Percentiles rank a stretch among this genome's conserved stretches.
Conservation (phyloP, 2,113 vertebrate species). For the Thinocorus orbignyianus region DNA sequence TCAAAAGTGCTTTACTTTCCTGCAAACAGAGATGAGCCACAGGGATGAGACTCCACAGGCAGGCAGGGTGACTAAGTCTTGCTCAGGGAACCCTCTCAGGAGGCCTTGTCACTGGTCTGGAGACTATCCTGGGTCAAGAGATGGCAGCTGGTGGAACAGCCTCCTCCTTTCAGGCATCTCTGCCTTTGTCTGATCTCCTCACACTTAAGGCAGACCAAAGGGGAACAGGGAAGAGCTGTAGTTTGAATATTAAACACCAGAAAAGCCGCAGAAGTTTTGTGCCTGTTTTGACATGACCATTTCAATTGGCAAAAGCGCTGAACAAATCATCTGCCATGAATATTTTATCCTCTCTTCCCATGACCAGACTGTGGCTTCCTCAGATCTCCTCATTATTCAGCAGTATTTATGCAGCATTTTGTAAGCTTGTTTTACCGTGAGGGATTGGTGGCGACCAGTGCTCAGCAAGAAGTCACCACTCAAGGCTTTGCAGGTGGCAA, state of each 20-base stretch:
- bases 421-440: not conserved
- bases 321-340: not conserved
- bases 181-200: not conserved
- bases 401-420: not conserved
- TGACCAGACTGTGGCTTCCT: not conserved
- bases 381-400: not conserved
- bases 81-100: not conserved
- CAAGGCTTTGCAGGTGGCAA: not conserved
- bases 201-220: not conserved
- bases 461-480: not conserved
- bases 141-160: not conserved
- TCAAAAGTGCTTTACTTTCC: not conserved
- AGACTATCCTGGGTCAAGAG: not conserved
- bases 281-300: not conserved
- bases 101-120: not conserved
- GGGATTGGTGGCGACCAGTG: fast-evolving
- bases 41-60: too few species aligned
- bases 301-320: not conserved
- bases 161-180: not conserved
- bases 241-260: not conserved
- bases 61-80: not conserved
- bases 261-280: not conserved
- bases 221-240: not conserved
- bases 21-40: not conserved
- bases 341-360: not conserved